These are phyloP conservation scores for Synchiropus splendidus DNA, from an alignment of 2,113 vertebrate genomes.

Conservation along the genomic window DNA sequence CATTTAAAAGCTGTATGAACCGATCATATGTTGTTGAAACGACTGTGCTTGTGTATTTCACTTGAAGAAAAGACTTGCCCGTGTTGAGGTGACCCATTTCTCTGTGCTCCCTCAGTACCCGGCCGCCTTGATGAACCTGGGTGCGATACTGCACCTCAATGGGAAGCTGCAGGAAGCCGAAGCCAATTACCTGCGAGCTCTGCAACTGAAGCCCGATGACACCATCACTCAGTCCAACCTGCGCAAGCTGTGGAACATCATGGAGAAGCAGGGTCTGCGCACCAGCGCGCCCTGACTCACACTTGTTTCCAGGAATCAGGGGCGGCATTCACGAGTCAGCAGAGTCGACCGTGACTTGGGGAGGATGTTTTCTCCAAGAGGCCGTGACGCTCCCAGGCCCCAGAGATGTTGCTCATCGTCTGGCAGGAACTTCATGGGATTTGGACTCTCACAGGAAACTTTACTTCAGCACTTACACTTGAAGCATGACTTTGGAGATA, in stretches of 20 bases:
- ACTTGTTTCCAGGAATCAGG: slow-evolving; percentile 17
- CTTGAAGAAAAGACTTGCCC: no score
- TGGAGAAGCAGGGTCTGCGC: slow-evolving; percentile 96
- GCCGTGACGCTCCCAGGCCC: slow-evolving; percentile 11
- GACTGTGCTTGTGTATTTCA: no score
- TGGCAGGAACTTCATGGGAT: slow-evolving; percentile 13
- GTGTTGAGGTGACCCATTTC: no score
- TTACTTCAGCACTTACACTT: no score
- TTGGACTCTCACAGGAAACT: slow-evolving; percentile 17
- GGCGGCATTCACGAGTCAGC: no score
- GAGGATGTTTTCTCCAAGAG: slow-evolving; percentile 34
- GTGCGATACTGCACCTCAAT: slow-evolving; percentile 97
- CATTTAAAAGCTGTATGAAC: no score
- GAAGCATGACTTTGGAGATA: no score
- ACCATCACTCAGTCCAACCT: slow-evolving; percentile 96
- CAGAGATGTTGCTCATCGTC: slow-evolving; percentile 22
- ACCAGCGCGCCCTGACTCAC: slow-evolving; percentile 77
- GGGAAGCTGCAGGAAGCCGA: slow-evolving; percentile 89
- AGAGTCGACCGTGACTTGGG: slow-evolving; percentile 31
- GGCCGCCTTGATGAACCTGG: slow-evolving; percentile 95
- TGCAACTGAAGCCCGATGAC: slow-evolving; percentile 92
- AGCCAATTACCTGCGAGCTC: slow-evolving; percentile 90
- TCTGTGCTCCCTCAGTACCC: slow-evolving; percentile 74
- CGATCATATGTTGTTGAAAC: no score
- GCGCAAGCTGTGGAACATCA: slow-evolving; percentile 98